phyloP scores from a whole-genome alignment of 92 coral and sea anemone genomes.

The Zoanthus sociatus region DNA sequence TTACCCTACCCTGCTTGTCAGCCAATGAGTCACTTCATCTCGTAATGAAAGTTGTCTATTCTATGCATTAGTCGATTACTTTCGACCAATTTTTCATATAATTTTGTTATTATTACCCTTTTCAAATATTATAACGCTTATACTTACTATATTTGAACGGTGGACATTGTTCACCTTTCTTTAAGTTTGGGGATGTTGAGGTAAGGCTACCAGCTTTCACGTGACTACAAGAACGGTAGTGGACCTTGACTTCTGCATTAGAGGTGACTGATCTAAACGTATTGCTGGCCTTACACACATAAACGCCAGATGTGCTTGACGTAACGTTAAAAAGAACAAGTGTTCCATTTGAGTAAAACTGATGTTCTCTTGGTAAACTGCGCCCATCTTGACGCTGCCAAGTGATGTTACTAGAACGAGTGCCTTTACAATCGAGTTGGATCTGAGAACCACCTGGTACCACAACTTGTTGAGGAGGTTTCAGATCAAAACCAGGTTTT shows the following conservation, averaged over 20 bases:
- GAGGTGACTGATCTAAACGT: not conserved
- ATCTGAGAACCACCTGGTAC: not conserved
- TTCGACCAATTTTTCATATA: no score
- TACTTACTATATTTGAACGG: not conserved
- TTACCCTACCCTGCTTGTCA: no score
- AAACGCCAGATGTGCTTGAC: not conserved
- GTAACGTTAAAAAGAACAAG: no score
- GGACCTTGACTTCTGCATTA: not conserved
- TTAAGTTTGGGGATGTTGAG: not conserved
- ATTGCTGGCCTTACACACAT: not conserved
- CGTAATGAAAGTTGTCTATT: no score
- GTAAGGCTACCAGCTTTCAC: not conserved
- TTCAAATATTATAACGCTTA: not conserved
- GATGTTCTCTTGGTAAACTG: not conserved
- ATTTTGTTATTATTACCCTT: no score
- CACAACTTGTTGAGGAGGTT: not conserved
- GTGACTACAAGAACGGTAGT: not conserved
- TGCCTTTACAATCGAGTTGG: slow-evolving; percentile 2
- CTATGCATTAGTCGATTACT: no score
- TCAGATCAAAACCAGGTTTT: not conserved
- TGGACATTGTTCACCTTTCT: not conserved
- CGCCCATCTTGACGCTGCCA: no score
- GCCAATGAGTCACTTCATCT: no score
- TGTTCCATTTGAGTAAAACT: not conserved
- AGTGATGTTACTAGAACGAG: not conserved